Base-by-base conservation (phyloP, 2,113 vertebrate species). In the Otus sunia region DNA sequence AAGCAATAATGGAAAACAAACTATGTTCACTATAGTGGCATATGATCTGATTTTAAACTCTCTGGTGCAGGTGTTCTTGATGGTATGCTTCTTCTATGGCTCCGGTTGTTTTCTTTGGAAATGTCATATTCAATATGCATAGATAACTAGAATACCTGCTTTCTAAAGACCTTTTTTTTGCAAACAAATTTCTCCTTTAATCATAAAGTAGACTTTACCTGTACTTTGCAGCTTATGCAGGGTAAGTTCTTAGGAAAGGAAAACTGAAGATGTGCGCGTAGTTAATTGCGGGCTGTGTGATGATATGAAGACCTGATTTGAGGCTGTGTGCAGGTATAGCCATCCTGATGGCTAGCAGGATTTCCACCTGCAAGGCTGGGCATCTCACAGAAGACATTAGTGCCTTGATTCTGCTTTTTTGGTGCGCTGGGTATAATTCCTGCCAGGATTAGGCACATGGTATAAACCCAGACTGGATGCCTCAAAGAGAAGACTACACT, bases 1-100 rank as follows among this genome's bases (percentile, higher is more conserved):
- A 93, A 96, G 60, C 37, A 92, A 85, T 95, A 95, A 94, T 95
- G 62, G 71, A 81, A 95, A 97, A 74, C 63, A 95, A 97, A 86
- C 88, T 78, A 12, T 43, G 29, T 83, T 91, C 69, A 63, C 47
- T 58, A 66, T 92, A 85, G 68, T 47, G 68, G 92, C 69, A 81
- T 88, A 73, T 91, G 91, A 96, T 82, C 68, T 80, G 82, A 84
- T 96, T 95, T 95, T 72, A 94, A 90, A 75, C 68, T 85, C 71
- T 81, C 22, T 85, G 88, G 55, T 78, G 91, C 90, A 96, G 95
- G 93, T 98, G 88, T 85, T 93, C 47, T 80, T 2, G 0, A 68
- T 67, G 53, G 43, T 79, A 69, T 75, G 45, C 58, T 73, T 58
- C 76, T 86, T 94, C 71, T 83, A 75, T 94, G 77, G 59, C 79